Conservation (phyloP, 2,797 vertebrate species). For the Phaenicophaeus curvirostris region DNA sequence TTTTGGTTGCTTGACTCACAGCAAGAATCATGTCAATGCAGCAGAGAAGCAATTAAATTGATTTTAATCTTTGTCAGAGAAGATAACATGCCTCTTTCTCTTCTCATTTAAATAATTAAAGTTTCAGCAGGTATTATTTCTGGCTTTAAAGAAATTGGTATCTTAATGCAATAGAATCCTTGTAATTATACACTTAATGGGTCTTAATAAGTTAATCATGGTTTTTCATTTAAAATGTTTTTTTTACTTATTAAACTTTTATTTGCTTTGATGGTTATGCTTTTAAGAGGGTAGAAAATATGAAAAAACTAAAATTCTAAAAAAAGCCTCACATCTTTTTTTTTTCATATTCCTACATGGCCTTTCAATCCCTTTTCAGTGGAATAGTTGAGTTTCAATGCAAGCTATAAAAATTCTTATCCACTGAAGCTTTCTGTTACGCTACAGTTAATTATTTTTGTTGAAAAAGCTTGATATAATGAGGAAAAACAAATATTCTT, state of each 20-base stretch:
- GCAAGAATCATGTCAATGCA: slow-evolving; percentile 83
- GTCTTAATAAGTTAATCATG: slow-evolving; percentile 84
- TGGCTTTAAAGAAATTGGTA: slow-evolving; percentile 84
- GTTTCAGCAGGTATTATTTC: slow-evolving; percentile 86
- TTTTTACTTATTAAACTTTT: slow-evolving; percentile 79
- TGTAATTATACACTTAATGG: slow-evolving; percentile 86
- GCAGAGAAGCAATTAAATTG: slow-evolving; percentile 87
- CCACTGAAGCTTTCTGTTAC: slow-evolving; percentile 20
- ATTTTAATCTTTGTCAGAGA: slow-evolving; percentile 88
- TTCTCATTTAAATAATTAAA: slow-evolving; percentile 89
- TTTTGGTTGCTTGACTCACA: slow-evolving; percentile 86
- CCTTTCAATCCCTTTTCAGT: slow-evolving; percentile 47
- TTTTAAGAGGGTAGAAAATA: slow-evolving; percentile 61
- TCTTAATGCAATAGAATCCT: slow-evolving; percentile 84
- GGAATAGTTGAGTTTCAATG: slow-evolving; percentile 27
- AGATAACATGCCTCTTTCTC: slow-evolving; percentile 85
- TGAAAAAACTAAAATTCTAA: slow-evolving; percentile 33
- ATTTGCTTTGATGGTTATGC: slow-evolving; percentile 75
- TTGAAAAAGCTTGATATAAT: slow-evolving; percentile 41
- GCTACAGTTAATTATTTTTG: slow-evolving; percentile 52
- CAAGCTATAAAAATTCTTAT: slow-evolving; percentile 21
- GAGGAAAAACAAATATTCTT: slow-evolving; percentile 50
- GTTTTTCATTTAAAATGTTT: slow-evolving; percentile 81
- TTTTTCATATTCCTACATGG: not conserved
- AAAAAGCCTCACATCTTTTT: not conserved